A percentile compares a stretch with the other conserved stretches of the same genome.
phyloP scores from a whole-genome alignment of 2,113 vertebrate genomes.

The Prionailurus bengalensis region DNA sequence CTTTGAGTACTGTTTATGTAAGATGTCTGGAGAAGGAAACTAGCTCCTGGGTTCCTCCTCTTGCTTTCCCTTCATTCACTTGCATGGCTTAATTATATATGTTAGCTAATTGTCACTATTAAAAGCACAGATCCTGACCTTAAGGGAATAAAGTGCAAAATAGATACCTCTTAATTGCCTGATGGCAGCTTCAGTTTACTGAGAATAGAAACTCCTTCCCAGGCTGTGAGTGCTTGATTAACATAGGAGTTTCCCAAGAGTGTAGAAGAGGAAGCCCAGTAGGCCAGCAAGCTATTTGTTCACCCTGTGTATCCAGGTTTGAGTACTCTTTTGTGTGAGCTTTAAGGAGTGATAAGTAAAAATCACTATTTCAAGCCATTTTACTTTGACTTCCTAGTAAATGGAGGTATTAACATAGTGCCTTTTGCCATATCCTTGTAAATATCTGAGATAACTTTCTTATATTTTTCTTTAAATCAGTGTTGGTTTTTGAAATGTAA shows the following conservation, averaged over 20 bases:
- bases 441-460: neutral
- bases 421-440: neutral
- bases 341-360: neutral
- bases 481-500: constrained; percentile 45
- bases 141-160: constrained; percentile 16
- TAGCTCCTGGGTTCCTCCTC: neutral
- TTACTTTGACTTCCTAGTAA: constrained; percentile 50
- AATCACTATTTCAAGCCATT: constrained; percentile 7
- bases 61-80: constrained; percentile 47
- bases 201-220: constrained; percentile 28
- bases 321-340: constrained; percentile 33
- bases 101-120: constrained; percentile 63
- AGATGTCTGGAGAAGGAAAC: constrained; percentile 10
- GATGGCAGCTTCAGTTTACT: constrained; percentile 37
- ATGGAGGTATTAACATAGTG: neutral
- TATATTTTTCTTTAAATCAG: neutral
- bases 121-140: constrained; percentile 62
- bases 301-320: neutral
- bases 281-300: neutral
- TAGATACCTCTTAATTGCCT: constrained; percentile 55
- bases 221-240: neutral
- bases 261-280: neutral
- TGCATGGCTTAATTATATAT: constrained; percentile 27
- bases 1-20: neutral
- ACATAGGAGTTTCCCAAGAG: neutral